A percentile compares a stretch with the other conserved stretches of the same genome.
Evolutionary conservation across 2,888 invertebrate species (phyloP).

Genomic region (Bellardia bayeri): DNA sequence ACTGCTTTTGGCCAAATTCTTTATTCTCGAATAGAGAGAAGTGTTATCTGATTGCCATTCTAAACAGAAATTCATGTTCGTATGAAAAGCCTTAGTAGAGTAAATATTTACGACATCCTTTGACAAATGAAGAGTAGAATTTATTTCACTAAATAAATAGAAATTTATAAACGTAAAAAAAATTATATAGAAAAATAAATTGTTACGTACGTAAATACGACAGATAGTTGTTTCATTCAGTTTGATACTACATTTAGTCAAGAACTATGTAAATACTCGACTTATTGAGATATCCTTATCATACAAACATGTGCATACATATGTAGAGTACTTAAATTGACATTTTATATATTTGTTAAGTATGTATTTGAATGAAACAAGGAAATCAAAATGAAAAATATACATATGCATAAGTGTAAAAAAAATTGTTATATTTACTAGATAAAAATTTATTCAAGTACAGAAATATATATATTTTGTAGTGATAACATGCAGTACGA

Average conservation of each 20-base stretch:
- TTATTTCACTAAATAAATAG: conserved; percentile 71
- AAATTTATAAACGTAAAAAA: conserved; percentile 31
- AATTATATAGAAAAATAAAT: conserved; percentile 30
- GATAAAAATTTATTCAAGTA: conserved; percentile 32
- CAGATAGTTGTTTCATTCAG: conserved; percentile 42
- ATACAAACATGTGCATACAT: neutral
- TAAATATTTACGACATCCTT: conserved; percentile 73
- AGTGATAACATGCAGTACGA: too few relatives aligned
- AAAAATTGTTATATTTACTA: conserved; percentile 1
- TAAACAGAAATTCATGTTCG: conserved; percentile 63
- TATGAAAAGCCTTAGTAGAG: conserved; percentile 65
- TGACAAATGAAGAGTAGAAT: conserved; percentile 72
- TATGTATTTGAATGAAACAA: neutral
- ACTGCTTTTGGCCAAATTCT: conserved; percentile 66
- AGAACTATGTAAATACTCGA: conserved; percentile 47
- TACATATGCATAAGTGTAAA: neutral
- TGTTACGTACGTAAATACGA: conserved; percentile 32
- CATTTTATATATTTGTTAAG: conserved; percentile 23
- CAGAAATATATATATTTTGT: neutral
- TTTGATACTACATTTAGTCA: conserved; percentile 38
- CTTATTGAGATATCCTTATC: conserved; percentile 49
- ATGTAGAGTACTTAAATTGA: conserved; percentile 24
- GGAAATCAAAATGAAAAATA: conserved; percentile 1
- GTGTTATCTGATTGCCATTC: conserved; percentile 73
- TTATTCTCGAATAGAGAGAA: conserved; percentile 65